Conservation (phyloP, 1,140 invertebrate species). For the Calosoma granatense region DNA sequence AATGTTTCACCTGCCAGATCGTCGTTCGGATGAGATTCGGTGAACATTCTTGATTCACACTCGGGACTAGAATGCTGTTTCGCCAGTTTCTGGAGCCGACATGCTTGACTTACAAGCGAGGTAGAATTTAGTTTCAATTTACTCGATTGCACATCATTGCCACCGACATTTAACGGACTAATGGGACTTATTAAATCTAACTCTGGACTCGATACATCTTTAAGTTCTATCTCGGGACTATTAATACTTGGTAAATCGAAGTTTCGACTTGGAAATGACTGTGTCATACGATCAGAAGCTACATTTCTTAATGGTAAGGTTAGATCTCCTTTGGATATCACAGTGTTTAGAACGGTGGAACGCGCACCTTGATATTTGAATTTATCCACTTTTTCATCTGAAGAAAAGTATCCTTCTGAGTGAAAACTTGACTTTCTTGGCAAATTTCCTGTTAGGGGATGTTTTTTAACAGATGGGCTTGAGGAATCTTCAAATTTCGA, state of each 20-base stretch:
- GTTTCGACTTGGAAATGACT: slow-evolving; percentile 32
- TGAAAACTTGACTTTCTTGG: slow-evolving; percentile 49
- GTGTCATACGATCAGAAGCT: slow-evolving; percentile 35
- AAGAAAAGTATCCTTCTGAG: slow-evolving; percentile 59
- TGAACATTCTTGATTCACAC: background rate
- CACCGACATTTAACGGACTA: slow-evolving; percentile 20
- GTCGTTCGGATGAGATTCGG: slow-evolving; percentile 11
- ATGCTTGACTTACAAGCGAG: background rate
- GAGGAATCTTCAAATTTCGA: slow-evolving; percentile 42
- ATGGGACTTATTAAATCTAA: slow-evolving; percentile 43
- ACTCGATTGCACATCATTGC: slow-evolving; percentile 6
- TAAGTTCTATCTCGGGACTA: slow-evolving; percentile 39
- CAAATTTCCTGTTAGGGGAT: slow-evolving; percentile 35
- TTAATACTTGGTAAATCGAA: slow-evolving; percentile 24
- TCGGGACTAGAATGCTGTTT: slow-evolving; percentile 23
- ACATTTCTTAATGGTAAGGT: slow-evolving; percentile 40
- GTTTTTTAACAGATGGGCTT: slow-evolving; percentile 20
- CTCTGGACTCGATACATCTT: slow-evolving; percentile 46
- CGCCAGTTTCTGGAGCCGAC: slow-evolving; percentile 6
- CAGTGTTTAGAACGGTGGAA: slow-evolving; percentile 32
- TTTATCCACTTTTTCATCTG: slow-evolving; percentile 41
- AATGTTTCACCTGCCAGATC: slow-evolving; percentile 14
- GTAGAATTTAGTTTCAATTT: background rate
- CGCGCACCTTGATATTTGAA: slow-evolving; percentile 20
- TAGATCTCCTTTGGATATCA: slow-evolving; percentile 34